These are phyloP conservation scores for Tenodera sinensis DNA, from an alignment of 2,888 invertebrate genomes.

Conservation along the genomic window DNA sequence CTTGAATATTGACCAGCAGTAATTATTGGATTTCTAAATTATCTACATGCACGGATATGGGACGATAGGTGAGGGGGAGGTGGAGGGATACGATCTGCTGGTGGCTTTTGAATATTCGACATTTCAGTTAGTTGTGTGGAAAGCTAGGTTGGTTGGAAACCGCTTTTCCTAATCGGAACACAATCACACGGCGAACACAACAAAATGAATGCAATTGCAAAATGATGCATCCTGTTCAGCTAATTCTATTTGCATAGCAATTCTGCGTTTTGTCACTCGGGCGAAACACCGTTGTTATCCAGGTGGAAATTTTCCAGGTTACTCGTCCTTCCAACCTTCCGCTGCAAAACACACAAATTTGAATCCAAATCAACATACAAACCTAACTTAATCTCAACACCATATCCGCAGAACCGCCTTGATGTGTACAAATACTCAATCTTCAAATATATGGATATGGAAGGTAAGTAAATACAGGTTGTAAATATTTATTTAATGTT, in stretches of 20 bases:
- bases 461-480: too few relatives aligned
- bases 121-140: background rate
- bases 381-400: too few relatives aligned
- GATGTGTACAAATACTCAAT: too few relatives aligned
- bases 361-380: too few relatives aligned
- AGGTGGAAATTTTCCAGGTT: background rate
- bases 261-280: background rate
- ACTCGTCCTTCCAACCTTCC: background rate
- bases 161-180: background rate
- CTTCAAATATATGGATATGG: too few relatives aligned
- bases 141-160: background rate
- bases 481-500: too few relatives aligned
- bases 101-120: background rate
- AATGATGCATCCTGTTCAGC: background rate
- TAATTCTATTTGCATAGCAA: background rate
- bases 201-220: background rate
- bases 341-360: background rate
- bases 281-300: background rate
- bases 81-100: background rate
- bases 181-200: background rate
- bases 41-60: background rate
- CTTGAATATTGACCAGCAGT: background rate
- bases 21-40: background rate
- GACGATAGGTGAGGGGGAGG: background rate
- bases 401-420: too few relatives aligned